phyloP scores from a whole-genome alignment of 2,888 invertebrate species.

The Mellilla xanthometata region DNA sequence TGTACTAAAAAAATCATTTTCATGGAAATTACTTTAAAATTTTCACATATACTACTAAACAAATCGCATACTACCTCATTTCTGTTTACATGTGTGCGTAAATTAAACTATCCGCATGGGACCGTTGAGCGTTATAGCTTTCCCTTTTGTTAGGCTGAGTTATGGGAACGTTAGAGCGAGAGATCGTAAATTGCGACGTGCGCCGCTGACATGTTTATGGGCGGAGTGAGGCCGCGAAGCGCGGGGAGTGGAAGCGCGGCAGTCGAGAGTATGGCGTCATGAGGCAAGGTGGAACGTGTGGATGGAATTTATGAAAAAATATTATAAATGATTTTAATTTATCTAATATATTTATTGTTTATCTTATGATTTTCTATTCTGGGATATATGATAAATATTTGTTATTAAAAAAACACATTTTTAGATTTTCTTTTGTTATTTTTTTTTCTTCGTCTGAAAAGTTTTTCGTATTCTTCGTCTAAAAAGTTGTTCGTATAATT shows the following conservation, averaged over 20 bases:
- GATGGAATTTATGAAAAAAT: not conserved
- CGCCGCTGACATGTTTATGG: conserved; percentile 81
- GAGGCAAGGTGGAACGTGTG: conserved; percentile 17
- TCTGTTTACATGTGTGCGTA: conserved; percentile 73
- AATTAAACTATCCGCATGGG: conserved; percentile 81
- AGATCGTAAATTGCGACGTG: conserved; percentile 78
- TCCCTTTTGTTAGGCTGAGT: conserved; percentile 81
- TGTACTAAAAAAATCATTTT: not conserved
- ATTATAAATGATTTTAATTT: too few species aligned
- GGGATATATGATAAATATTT: too few species aligned
- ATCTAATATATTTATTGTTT: too few species aligned
- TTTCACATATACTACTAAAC: conserved; percentile 43
- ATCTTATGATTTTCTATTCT: too few species aligned
- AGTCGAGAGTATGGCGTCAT: conserved; percentile 76
- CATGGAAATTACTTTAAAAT: conserved; percentile 43
- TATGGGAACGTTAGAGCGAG: conserved; percentile 80
- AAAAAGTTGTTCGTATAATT: too few species aligned
- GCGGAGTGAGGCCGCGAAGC: conserved; percentile 71
- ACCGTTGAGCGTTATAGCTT: conserved; percentile 81
- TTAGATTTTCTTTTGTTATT: too few species aligned
- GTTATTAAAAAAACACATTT: too few species aligned
- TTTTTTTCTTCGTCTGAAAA: too few species aligned
- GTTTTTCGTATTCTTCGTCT: too few species aligned
- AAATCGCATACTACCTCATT: conserved; percentile 78
- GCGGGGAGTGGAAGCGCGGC: conserved; percentile 64